A percentile compares a stretch with the other conserved stretches of the same genome.
Conservation (phyloP, 2,797 vertebrate genomes). For the Phaenicophaeus curvirostris region DNA sequence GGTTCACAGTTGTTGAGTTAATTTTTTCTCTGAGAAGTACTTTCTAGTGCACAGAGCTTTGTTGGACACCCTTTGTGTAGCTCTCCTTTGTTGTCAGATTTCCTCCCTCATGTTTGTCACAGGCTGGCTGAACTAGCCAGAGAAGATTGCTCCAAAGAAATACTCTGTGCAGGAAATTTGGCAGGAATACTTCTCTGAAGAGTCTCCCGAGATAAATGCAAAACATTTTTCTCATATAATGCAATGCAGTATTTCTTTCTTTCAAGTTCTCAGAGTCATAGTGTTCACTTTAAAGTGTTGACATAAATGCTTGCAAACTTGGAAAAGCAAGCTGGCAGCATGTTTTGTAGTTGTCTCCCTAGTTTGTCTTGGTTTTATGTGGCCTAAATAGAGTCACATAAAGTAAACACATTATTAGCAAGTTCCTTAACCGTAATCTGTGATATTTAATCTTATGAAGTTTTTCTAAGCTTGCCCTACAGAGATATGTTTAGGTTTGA, state of each 20-base stretch:
- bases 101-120: not conserved
- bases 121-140: slow-evolving; percentile 1
- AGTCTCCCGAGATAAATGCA: slow-evolving; percentile 25
- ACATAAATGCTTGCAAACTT: not conserved
- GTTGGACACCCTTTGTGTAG: not conserved
- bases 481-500: not conserved
- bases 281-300: not conserved
- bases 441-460: not conserved
- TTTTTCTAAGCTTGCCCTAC: not conserved
- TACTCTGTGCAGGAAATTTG: slow-evolving; percentile 37
- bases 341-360: not conserved
- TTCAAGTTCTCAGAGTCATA: not conserved
- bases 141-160: slow-evolving; percentile 35
- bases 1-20: not conserved
- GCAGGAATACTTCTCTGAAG: not conserved
- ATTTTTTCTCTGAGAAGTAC: not conserved
- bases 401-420: not conserved
- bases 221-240: not conserved
- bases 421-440: not conserved
- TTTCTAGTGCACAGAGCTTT: not conserved
- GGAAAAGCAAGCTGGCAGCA: not conserved
- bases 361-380: not conserved
- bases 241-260: not conserved
- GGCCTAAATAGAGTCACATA: not conserved
- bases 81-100: not conserved